phyloP scores from a whole-genome alignment of 1,140 invertebrate species.

The Trichonephila clavipes region DNA sequence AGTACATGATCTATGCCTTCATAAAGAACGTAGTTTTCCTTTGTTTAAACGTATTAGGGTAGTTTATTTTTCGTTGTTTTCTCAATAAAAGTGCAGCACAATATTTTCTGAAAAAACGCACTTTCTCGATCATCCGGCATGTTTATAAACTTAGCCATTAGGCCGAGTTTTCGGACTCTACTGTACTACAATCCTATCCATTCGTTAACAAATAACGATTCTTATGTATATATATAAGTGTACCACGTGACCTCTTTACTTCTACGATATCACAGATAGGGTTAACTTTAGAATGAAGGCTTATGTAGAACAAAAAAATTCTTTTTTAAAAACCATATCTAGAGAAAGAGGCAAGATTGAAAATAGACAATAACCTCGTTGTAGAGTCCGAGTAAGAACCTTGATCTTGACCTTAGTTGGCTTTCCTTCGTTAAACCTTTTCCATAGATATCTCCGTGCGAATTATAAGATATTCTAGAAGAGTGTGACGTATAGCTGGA shows the following conservation, averaged over 20 bases:
- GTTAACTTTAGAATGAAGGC: background rate
- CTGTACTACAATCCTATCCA: no score
- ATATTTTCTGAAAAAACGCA: no score
- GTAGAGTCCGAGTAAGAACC: slow-evolving; percentile 78
- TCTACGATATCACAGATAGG: background rate
- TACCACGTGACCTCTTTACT: background rate
- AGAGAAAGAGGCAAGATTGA: background rate
- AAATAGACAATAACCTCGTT: slow-evolving; percentile 77
- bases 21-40: no score
- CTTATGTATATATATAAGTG: no score
- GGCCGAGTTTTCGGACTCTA: no score
- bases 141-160: no score
- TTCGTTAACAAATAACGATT: no score
- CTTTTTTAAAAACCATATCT: background rate
- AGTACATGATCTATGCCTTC: no score
- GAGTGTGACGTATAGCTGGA: slow-evolving; percentile 97
- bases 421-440: slow-evolving; percentile 91
- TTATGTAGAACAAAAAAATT: background rate
- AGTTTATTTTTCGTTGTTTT: no score
- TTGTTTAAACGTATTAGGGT: no score
- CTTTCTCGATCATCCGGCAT: no score
- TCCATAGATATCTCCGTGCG: slow-evolving; percentile 91
- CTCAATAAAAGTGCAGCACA: no score
- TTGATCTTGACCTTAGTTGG: slow-evolving; percentile 87
- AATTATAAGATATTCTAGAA: slow-evolving; percentile 94